phyloP scores from a whole-genome alignment of 2,888 invertebrate species.

The Watsonalla binaria region DNA sequence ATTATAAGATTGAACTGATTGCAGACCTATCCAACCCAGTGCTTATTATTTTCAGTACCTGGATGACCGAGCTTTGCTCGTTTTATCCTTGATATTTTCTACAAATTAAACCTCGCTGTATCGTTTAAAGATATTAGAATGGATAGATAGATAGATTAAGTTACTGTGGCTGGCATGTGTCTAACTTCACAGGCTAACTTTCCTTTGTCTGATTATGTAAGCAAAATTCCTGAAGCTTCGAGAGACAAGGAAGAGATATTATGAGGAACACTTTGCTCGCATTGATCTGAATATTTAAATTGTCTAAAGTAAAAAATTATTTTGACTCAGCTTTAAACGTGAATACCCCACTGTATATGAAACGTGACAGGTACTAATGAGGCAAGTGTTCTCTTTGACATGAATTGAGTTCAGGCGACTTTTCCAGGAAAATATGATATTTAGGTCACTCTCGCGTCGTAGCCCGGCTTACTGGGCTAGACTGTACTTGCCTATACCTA shows the following conservation, averaged over 20 bases:
- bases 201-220: too few relatives aligned
- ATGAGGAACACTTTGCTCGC: not conserved
- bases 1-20: too few relatives aligned
- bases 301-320: constrained; percentile 2
- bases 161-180: too few relatives aligned
- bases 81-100: too few relatives aligned
- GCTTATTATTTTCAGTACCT: too few relatives aligned
- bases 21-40: too few relatives aligned
- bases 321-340: constrained; percentile 28
- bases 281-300: not conserved
- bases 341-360: constrained; percentile 34
- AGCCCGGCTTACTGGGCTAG: constrained; percentile 6
- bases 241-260: not conserved
- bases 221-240: not conserved
- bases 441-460: constrained; percentile 36
- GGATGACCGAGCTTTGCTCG: too few relatives aligned
- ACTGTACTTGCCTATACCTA: not conserved
- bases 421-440: constrained; percentile 41
- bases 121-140: too few relatives aligned
- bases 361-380: constrained; percentile 59
- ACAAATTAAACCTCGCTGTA: too few relatives aligned
- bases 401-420: constrained; percentile 31
- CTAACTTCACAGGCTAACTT: too few relatives aligned
- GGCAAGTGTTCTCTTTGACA: constrained; percentile 26
- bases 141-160: too few relatives aligned